Evolutionary conservation across 2,797 vertebrate species (phyloP).

Genomic region (Parauchenoglanis ngamensis): DNA sequence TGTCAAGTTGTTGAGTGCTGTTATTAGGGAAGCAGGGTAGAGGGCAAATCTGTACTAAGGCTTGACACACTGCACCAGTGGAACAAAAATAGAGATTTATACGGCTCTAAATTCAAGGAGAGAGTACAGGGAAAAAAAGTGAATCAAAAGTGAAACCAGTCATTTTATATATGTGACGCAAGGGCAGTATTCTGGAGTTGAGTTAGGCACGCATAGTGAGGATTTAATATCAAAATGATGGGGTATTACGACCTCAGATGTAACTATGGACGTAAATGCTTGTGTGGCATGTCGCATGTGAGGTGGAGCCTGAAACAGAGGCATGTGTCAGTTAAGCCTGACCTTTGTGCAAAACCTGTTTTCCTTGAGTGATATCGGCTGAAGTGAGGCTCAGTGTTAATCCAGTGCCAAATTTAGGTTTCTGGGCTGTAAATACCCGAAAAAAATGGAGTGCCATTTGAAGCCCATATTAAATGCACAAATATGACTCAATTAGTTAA

Average conservation of each 20-base stretch:
- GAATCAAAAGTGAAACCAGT: background rate
- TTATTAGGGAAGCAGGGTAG: constrained; percentile 9
- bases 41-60: constrained; percentile 12
- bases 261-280: background rate
- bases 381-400: background rate
- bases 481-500: background rate
- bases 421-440: background rate
- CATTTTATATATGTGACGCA: background rate
- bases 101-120: background rate
- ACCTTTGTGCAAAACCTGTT: background rate
- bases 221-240: background rate
- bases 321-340: background rate
- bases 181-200: background rate
- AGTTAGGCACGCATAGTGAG: background rate
- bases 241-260: background rate
- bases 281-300: background rate
- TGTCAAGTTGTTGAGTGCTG: constrained; percentile 25
- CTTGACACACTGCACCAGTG: background rate
- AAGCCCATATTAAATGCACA: background rate
- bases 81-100: background rate
- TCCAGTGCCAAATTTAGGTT: background rate
- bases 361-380: background rate
- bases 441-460: background rate
- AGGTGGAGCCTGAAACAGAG: background rate
- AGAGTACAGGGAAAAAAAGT: background rate